Conservation (phyloP, 2,113 vertebrate genomes). For the Platanista minor region DNA sequence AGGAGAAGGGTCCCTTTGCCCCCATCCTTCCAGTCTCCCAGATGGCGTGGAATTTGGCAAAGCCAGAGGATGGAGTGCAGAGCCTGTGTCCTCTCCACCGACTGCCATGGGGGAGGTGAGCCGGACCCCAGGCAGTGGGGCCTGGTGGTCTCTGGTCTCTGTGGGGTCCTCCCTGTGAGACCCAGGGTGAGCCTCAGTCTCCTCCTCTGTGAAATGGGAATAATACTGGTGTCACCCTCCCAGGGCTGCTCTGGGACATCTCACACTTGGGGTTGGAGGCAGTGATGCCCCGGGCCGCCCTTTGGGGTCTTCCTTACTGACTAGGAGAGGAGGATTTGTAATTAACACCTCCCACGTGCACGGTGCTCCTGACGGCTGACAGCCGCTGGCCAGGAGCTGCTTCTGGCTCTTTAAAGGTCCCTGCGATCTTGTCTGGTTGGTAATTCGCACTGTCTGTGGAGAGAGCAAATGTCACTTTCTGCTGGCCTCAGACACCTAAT, state of each 20-base stretch:
- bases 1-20: not conserved
- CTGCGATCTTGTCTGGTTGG: not conserved
- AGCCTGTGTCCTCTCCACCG: rapidly evolving
- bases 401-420: not conserved
- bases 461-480: conserved; percentile 8
- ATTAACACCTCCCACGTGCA: not conserved
- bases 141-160: not conserved
- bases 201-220: not conserved
- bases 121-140: not conserved
- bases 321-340: not conserved
- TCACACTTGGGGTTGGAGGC: not conserved
- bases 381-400: not conserved
- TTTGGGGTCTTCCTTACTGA: not conserved
- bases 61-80: too few relatives aligned
- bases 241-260: not conserved
- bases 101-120: not conserved
- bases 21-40: rapidly evolving
- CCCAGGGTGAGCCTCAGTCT: not conserved
- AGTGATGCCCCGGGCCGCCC: rapidly evolving
- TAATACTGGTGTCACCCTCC: rapidly evolving
- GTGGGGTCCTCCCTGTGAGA: not conserved
- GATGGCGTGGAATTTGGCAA: rapidly evolving
- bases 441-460: not conserved
- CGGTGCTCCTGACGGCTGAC: not conserved
- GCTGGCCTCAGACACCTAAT: not conserved